Base-by-base conservation (phyloP, 1,140 invertebrate genomes). In the Lordiphosa mommai region DNA sequence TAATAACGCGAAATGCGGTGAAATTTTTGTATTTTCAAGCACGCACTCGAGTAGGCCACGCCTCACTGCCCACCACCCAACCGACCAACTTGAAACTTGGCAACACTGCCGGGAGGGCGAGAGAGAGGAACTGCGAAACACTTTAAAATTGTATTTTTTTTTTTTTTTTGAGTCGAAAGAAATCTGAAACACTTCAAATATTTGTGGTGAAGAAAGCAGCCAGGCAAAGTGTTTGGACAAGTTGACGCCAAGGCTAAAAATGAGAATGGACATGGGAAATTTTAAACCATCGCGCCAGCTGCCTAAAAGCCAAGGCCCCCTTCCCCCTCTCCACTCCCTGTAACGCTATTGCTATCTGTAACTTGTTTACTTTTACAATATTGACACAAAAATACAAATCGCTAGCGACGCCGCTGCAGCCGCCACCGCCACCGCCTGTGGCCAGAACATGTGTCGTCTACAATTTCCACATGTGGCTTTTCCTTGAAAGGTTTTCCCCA, bases 181-280 rank as follows among this genome's bases (percentile, higher is more conserved):
- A 84, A 84, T 84, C 41, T 44, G 77, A 84, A 84, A 84, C 77
- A 84, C 64, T 77, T 84, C 79, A 84, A 84, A 84, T 84, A 84
- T 84, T 84, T 84, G 77, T 38, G 43, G 9, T 38, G 40, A 29
- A 72, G 60, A 80, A 63, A 79, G 51, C 66, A 23, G 4, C 46
- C 52, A 49, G 40, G 56, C 55, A 73, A 66, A 70, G 56, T 63
- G 53, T 67, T 72, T 53, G 71, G 77, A 84, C 77, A 76, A 68
- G 52, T 72, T 69, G 77, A 61, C 77, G 77, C 77, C 77, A 82
- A 67, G 48, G 14, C 38, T 20, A 53, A 32, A 41, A 4, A 4
- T 27, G 30, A 13, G 37, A 50, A 66, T 51, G 69, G 36, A 57
- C 77, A 68, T 77, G 77, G 55, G 77, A 84, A 84, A 84, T 72